These are phyloP conservation scores for Morpho achilles DNA, from an alignment of 2,888 invertebrate genomes.

Conservation along the genomic window DNA sequence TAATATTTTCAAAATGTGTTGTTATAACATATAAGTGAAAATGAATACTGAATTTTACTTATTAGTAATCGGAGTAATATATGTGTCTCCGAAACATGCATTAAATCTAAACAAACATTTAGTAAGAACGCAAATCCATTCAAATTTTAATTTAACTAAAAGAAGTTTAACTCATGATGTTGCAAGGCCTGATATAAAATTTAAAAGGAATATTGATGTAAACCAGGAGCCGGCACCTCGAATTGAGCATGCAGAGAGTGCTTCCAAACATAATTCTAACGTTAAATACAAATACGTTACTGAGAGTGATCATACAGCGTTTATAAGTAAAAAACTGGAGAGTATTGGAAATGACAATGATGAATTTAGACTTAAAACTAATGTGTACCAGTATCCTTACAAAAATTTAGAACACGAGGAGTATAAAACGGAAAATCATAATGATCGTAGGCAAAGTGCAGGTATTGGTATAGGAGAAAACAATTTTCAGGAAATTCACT, in stretches of 20 bases:
- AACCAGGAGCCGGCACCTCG: background rate
- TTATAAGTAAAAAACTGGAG: constrained; percentile 4
- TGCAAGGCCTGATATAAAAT: constrained; percentile 12
- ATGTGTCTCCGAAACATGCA: constrained; percentile 13
- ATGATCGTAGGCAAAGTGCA: no score
- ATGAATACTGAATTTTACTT: constrained; percentile 14
- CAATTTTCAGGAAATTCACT: no score
- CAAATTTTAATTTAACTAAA: background rate
- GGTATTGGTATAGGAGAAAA: no score
- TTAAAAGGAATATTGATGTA: constrained; percentile 4
- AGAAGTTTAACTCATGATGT: background rate
- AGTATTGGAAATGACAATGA: constrained; percentile 4
- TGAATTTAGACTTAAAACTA: constrained; percentile 2
- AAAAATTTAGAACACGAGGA: background rate
- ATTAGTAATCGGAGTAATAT: constrained; percentile 8
- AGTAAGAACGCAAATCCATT: constrained; percentile 5
- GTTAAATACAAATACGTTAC: background rate
- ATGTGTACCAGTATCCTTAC: constrained; percentile 5
- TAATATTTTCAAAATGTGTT: constrained; percentile 4
- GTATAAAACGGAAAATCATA: no score
- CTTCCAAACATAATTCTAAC: background rate
- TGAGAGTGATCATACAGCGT: constrained; percentile 5
- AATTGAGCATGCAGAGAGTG: background rate
- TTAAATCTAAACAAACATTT: constrained; percentile 10
- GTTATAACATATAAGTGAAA: constrained; percentile 3